Evolutionary conservation across 2,113 vertebrate species (phyloP).

Genomic region (Xenopus borealis): DNA sequence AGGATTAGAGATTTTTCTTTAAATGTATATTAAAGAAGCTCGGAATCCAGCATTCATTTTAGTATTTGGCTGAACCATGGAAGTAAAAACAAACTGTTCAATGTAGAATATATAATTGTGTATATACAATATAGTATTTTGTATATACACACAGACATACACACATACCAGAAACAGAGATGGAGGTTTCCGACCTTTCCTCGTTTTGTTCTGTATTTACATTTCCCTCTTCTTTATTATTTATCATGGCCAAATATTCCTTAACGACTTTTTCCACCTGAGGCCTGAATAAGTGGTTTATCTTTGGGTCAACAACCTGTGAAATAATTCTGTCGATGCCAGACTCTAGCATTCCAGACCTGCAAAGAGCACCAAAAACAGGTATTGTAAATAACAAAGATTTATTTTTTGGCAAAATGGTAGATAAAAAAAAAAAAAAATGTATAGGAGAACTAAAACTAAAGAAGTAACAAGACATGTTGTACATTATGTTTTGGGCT

Average conservation of each 20-base stretch:
- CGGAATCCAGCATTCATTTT: too few relatives aligned
- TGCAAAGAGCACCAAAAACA: slow-evolving; percentile 56
- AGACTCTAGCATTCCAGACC: slow-evolving; percentile 96
- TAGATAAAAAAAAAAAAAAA: too few relatives aligned
- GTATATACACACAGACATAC: too few relatives aligned
- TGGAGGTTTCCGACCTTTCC: slow-evolving; percentile 68
- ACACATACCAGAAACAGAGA: slow-evolving; percentile 69
- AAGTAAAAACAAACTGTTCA: too few relatives aligned
- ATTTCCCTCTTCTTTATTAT: slow-evolving; percentile 72
- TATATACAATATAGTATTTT: too few relatives aligned
- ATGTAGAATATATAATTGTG: too few relatives aligned
- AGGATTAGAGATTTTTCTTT: not conserved
- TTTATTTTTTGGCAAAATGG: not conserved
- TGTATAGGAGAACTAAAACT: too few relatives aligned
- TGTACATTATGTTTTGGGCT: too few relatives aligned
- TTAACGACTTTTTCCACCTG: slow-evolving; percentile 94
- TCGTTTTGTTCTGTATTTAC: slow-evolving; percentile 57
- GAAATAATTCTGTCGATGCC: slow-evolving; percentile 97
- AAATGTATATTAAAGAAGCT: too few relatives aligned
- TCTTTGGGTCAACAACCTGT: slow-evolving; percentile 97
- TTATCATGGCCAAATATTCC: slow-evolving; percentile 87
- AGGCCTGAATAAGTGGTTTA: slow-evolving; percentile 94
- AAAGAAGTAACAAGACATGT: too few relatives aligned
- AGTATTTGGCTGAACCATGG: too few relatives aligned
- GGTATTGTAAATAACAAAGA: not conserved